These are phyloP conservation scores for Celastrina argiolus DNA, from an alignment of 2,888 invertebrate genomes.

Conservation along the genomic window DNA sequence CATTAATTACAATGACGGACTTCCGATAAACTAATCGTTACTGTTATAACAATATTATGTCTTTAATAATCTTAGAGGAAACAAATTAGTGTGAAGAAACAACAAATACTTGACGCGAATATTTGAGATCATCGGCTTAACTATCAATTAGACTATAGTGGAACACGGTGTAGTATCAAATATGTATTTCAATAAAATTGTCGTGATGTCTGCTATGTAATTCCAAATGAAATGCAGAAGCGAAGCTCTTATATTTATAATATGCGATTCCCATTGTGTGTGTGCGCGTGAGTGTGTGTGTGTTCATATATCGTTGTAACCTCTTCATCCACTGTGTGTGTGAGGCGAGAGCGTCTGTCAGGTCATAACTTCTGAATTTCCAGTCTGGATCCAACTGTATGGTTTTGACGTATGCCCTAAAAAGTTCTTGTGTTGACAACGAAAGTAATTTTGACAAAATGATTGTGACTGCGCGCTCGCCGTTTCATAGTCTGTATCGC, in stretches of 20 bases:
- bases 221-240: constrained; percentile 15
- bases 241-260: constrained; percentile 23
- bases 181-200: not conserved
- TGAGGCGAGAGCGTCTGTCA: not conserved
- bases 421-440: not conserved
- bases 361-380: not conserved
- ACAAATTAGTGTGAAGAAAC: no score
- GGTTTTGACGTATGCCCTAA: not conserved
- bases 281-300: constrained; percentile 11
- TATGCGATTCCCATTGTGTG: constrained; percentile 15
- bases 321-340: constrained; percentile 19
- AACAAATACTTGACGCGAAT: no score
- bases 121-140: not conserved
- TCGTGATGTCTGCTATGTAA: not conserved
- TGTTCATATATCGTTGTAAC: constrained; percentile 14
- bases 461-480: not conserved
- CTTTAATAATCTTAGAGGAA: no score
- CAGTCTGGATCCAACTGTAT: not conserved
- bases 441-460: not conserved
- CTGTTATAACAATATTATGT: not conserved
- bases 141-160: not conserved
- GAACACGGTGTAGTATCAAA: not conserved
- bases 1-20: no score
- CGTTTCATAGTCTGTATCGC: constrained; percentile 52
- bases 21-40: no score